These are phyloP conservation scores for Enteromius afrohamiltoni DNA, from an alignment of 2,797 vertebrate genomes.

Conservation along the genomic window DNA sequence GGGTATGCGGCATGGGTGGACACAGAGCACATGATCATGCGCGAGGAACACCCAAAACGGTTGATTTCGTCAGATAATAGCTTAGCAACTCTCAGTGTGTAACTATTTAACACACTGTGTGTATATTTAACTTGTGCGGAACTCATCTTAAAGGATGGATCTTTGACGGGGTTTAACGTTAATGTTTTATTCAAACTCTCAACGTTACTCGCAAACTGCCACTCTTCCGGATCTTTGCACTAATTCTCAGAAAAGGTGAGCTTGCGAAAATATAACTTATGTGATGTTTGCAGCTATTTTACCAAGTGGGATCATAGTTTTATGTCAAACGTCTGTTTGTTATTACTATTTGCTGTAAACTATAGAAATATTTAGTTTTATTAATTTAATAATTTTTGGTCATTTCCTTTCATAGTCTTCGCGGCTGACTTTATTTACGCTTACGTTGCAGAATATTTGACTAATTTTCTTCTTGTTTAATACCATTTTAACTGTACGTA, in stretches of 20 bases:
- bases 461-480: neutral
- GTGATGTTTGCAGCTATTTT: neutral
- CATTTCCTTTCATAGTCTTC: neutral
- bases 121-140: neutral
- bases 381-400: neutral
- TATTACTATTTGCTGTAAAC: neutral
- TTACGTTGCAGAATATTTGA: neutral
- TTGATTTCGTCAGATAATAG: neutral
- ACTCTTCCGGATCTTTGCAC: conserved; percentile 26
- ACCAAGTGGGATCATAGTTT: neutral
- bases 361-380: neutral
- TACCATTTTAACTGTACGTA: neutral
- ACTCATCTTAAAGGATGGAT: neutral
- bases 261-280: neutral
- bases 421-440: neutral
- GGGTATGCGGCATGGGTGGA: neutral
- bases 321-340: neutral
- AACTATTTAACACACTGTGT: neutral
- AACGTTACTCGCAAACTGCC: neutral
- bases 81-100: neutral
- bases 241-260: conserved; percentile 26
- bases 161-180: neutral
- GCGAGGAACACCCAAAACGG: neutral
- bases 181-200: conserved; percentile 4
- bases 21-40: neutral